phyloP scores from a whole-genome alignment of 2,888 invertebrate species.

The Hemicrepidius hirtus region DNA sequence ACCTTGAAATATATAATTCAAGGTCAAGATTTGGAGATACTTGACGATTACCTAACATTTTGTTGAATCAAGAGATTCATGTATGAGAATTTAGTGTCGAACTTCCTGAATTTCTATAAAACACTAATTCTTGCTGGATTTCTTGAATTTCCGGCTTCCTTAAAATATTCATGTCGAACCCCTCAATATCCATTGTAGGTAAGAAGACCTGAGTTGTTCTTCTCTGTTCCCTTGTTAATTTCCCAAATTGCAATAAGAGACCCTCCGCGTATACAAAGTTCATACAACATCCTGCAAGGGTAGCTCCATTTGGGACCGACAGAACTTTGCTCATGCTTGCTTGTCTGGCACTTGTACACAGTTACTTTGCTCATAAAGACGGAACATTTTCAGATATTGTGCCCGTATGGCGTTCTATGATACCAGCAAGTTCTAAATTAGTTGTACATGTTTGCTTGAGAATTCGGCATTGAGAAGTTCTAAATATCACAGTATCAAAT shows the following conservation, averaged over 20 bases:
- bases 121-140: no score
- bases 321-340: not conserved
- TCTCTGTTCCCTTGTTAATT: constrained; percentile 2
- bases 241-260: not conserved
- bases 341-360: constrained; percentile 9
- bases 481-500: constrained; percentile 19
- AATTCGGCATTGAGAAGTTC: constrained; percentile 18
- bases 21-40: no score
- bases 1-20: no score
- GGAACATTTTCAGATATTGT: constrained; percentile 11
- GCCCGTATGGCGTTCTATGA: constrained; percentile 9
- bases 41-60: no score
- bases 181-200: not conserved
- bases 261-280: not conserved
- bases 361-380: not conserved
- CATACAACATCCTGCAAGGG: not conserved
- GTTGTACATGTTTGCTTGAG: not conserved
- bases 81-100: no score
- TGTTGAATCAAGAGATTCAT: no score
- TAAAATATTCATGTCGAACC: no score
- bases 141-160: no score
- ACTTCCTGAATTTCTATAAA: no score
- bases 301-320: constrained; percentile 3
- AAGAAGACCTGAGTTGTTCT: not conserved
- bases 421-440: not conserved